Evolutionary conservation across 2,113 vertebrate species (phyloP), one percentile per base, ranked within the genome.

Genomic region (Suricata suricatta): DNA sequence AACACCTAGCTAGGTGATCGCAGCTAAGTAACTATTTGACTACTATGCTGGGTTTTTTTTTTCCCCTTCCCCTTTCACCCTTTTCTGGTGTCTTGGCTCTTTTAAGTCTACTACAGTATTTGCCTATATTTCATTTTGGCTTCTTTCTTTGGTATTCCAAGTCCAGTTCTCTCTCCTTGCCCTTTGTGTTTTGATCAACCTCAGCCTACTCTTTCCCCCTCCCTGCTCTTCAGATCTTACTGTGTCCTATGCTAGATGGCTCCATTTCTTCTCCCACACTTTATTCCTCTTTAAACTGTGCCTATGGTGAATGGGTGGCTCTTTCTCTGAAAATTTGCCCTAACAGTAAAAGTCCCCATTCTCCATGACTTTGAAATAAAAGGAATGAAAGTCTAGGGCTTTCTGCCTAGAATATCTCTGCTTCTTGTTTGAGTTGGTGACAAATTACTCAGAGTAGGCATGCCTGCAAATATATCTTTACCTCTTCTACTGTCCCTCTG

Each of bases 321-420:
- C 35, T 38, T 74, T 72, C 47, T 52, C 33, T 76, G 71, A 35
- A 41, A 76, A 35, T 41, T 12, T 2, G 52, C 16, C 21, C 63
- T 23, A 27, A 60, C 44, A 60, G 52, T 68, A 66, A 57, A 12
- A 38, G 31, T 95, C 44, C 69, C 19, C 33, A 14, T 27, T 47
- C 15, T 74, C 27, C 33, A 14, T 80, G 57, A 72, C 38, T 92
- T 90, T 57, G 35, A 47, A 95, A 68, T 82, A 64, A 47, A 54
- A 92, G 44, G 23, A 81, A 90, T 63, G 66, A 12, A 21, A 74
- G 57, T 21, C 33, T 23, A 63, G 38, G 29, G 57, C 41, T 85
- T 63, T 50, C 13, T 87, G 23, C 86, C 27, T 77, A 11, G 15
- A 52, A 31, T 27, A 31, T 44, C 57, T 85, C 72, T 85, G 95